Conservation (phyloP, 2,113 vertebrate genomes). For the Psilopogon haemacephalus region DNA sequence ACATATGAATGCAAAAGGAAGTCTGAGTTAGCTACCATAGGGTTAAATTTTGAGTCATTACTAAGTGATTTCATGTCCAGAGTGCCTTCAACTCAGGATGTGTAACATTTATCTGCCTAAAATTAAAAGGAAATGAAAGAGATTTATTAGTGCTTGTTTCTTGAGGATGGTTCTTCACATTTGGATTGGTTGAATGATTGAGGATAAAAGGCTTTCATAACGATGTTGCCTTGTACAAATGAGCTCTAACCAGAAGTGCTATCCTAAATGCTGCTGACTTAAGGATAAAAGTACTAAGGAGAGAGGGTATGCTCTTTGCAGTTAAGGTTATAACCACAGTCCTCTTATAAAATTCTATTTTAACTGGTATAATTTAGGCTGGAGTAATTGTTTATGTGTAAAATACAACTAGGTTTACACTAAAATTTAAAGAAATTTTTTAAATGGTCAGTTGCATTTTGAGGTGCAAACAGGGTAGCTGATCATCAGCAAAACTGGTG, state of each 20-base stretch:
- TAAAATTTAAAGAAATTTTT: background rate
- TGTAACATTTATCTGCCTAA: constrained; percentile 60
- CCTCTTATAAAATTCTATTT: background rate
- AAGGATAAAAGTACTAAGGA: constrained; percentile 14
- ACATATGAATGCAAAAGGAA: background rate
- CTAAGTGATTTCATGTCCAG: constrained; percentile 32
- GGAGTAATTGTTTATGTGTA: background rate
- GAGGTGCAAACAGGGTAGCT: background rate
- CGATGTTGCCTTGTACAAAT: constrained; percentile 31
- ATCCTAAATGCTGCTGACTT: constrained; percentile 57
- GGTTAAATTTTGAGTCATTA: constrained; percentile 43
- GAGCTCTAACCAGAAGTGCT: constrained; percentile 53
- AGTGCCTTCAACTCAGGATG: constrained; percentile 24
- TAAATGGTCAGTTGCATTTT: background rate
- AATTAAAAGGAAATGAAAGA: constrained; percentile 66
- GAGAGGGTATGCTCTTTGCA: background rate
- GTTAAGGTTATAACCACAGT: background rate
- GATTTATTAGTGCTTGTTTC: constrained; percentile 68
- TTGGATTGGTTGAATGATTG: constrained; percentile 41
- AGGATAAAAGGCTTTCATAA: constrained; percentile 61
- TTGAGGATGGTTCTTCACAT: constrained; percentile 34
- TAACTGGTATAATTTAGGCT: background rate
- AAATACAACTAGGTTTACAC: background rate
- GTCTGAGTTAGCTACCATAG: background rate
- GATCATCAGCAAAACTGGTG: background rate